Base-by-base conservation (phyloP, 2,113 vertebrate species). In the Tylochromis polylepis region DNA sequence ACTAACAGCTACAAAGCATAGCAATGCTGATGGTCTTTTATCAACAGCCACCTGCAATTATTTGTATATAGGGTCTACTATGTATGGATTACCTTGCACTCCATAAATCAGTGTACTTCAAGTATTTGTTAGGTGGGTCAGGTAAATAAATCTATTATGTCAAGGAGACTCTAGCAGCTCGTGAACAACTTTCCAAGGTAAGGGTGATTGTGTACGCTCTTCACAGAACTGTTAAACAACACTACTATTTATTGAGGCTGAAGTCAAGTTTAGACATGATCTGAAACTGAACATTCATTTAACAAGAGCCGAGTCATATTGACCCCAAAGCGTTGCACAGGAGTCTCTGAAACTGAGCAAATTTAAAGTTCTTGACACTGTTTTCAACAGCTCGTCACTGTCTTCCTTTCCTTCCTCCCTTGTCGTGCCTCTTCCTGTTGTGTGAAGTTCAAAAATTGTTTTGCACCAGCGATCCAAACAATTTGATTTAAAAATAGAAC, bases 401-500 rank as follows among this genome's bases (percentile, higher is more conserved):
- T 82, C 80, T 81, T 85, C 84, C 56, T 49, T 56, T 85, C 55
- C 57, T 85, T 70, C 38, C 79, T 83, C 75, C 80, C 70, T 16
- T 27, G 4, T 2, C 4, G 60, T 85, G 82, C 46, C 79, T 72
- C 81, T 87, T 92, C 88, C 87, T 93, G 84, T 81, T 75, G 78
- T 92, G 83, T 92, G 65, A 87, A 72, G 82, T 87, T 88, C 78
- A 90, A 85, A 84, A 59, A 81, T 82, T 78, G 59, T 78, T 78
- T 41, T 22, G 14, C 57, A 60, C 81, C 80, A 79, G 58, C 4
- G 20, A 87, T 86, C 72, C 87, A 85, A 90, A 94, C 84, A 85
- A 93, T 89, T 86, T 10, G 3, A 78, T 24, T 29, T 84, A 87
- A 80, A 90, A 94, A 94, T 93, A 92, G 89, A 91, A 84, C 79